Conservation (phyloP, 2,888 invertebrate genomes). For the Hemistola chrysoprasaria region DNA sequence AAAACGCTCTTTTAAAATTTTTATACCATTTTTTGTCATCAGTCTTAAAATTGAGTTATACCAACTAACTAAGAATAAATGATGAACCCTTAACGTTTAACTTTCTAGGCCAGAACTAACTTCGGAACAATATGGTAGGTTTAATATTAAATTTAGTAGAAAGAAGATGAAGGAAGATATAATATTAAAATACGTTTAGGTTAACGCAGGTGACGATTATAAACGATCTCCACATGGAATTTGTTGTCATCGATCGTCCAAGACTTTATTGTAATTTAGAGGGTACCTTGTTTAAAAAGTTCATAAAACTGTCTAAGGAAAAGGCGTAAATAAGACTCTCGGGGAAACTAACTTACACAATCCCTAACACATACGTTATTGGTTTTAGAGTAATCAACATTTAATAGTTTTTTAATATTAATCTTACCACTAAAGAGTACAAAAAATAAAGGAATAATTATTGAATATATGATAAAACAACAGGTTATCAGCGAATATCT, state of each 20-base stretch:
- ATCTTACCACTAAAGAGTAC: conserved; percentile 81
- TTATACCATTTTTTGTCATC: conserved; percentile 72
- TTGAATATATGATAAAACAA: conserved; percentile 81
- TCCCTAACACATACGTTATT: conserved; percentile 75
- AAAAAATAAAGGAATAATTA: conserved; percentile 83
- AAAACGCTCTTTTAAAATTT: conserved; percentile 35
- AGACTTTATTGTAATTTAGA: conserved; percentile 41
- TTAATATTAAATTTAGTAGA: conserved; percentile 39
- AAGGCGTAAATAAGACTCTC: conserved; percentile 79
- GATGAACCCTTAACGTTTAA: conserved; percentile 72
- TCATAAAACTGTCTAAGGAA: conserved; percentile 71
- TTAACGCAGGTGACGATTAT: conserved; percentile 58
- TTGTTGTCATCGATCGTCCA: conserved; percentile 39
- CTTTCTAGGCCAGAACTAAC: conserved; percentile 74
- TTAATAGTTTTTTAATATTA: conserved; percentile 81
- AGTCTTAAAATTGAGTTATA: conserved; percentile 83
- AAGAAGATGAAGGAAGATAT: conserved; percentile 49
- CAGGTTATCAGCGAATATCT: conserved; percentile 76
- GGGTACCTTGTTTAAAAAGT: conserved; percentile 31
- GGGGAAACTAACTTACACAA: conserved; percentile 77
- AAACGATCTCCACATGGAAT: conserved; percentile 27
- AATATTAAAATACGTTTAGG: conserved; percentile 42
- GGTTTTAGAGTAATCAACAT: conserved; percentile 81
- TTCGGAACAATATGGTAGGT: conserved; percentile 42
- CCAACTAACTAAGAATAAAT: conserved; percentile 79